These are phyloP conservation scores for Mormyrus iriodes DNA, from an alignment of 2,113 vertebrate species.

Conservation along the genomic window DNA sequence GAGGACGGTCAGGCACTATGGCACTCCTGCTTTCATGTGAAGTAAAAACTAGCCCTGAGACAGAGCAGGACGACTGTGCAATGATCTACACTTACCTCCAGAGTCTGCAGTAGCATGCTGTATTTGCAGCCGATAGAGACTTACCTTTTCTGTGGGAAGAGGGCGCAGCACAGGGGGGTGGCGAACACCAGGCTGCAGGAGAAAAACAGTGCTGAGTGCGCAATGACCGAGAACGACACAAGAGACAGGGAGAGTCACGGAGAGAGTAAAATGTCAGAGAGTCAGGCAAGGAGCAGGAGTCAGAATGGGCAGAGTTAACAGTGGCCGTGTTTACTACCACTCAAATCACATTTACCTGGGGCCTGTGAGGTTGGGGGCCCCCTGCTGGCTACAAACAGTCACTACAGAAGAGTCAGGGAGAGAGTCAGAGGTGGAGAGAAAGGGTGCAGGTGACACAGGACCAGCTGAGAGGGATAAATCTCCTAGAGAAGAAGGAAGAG, in stretches of 20 bases:
- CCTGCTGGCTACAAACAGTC: neutral
- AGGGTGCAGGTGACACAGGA: neutral
- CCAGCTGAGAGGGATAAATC: neutral
- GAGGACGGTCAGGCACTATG: neutral
- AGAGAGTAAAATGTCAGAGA: neutral
- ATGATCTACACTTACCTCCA: neutral
- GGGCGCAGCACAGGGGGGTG: constrained; percentile 84
- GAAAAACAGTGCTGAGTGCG: neutral
- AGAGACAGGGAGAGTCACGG: no score
- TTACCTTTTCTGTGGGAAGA: constrained; percentile 90
- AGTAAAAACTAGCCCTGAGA: neutral
- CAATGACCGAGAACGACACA: neutral
- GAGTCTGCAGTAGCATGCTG: constrained; percentile 70
- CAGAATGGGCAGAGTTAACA: neutral
- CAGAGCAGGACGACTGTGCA: neutral
- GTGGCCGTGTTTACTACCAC: neutral
- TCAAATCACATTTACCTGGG: neutral
- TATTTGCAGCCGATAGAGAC: constrained; percentile 63
- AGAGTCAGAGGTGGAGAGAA: neutral
- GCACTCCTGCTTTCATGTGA: neutral
- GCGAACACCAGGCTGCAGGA: constrained; percentile 82
- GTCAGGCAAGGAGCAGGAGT: neutral
- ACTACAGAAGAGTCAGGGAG: neutral
- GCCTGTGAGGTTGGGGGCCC: neutral
- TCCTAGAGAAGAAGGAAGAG: neutral